Base-by-base conservation (phyloP, 2,797 vertebrate species). In the Coilia nasus region DNA sequence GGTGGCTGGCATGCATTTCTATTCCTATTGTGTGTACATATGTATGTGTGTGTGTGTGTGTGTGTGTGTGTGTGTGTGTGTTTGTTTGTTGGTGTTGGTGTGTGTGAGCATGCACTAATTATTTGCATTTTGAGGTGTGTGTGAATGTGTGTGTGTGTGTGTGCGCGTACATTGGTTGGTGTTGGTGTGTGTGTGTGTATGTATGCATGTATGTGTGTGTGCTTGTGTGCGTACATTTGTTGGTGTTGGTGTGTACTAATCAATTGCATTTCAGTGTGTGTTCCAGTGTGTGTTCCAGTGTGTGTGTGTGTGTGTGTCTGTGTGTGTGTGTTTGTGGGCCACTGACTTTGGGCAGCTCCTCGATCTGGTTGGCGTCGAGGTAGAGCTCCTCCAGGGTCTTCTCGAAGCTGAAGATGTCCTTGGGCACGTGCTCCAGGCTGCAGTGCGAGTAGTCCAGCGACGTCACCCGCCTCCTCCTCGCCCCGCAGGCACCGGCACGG, bases 351-450 rank as follows among this genome's bases (percentile, higher is more conserved):
- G 98, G 98, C 95, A 99, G 97, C 91, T 99, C 98, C 94, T 99
- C 97, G 88, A 99, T 99, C 94, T 99, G 98, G 96, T 99, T 99
- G 95, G 98, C 98, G 93, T 99, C 98, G 92, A 99, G 97, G 95
- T 97, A 99, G 90, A 99, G 98, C 89, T 99, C 98, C 95, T 98
- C 97, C 93, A 99, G 96, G 87, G 97, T 99, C 96, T 99, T 99
- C 94, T 99, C 98, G 87, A 97, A 99, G 95, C 96, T 95, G 90
- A 99, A 99, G 94, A 99, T 98, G 94, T 99, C 98, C 95, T 99
- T 99, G 90, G 98, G 98, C 94, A 99, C 98, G 86, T 98, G 97
- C 92, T 99, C 98, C 95, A 99, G 96, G 96, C 98, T 99, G 95
- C 98, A 98, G 92, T 99, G 98, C 92, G 98, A 99, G 95, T 99